Evolutionary conservation across 2,888 invertebrate species (phyloP), one percentile per base, ranked within the genome.

Genomic region (Cryptocheilus praepositus): DNA sequence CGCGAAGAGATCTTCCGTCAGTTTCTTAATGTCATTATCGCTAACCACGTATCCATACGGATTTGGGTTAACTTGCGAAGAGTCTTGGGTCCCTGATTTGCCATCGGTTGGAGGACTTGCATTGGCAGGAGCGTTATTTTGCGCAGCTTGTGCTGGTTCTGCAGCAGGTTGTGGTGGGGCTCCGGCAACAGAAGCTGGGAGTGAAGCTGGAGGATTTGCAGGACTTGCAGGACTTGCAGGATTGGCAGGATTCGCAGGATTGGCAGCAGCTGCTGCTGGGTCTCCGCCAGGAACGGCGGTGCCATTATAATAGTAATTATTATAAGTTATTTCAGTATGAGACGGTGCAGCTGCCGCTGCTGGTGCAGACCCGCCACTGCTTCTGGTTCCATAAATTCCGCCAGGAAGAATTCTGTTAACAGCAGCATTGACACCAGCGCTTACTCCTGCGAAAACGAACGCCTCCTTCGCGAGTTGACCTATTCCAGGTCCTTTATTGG

Each of bases 1-100:
- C 60, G 89, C 90, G 66, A 94, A 90, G 19, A 96, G 87, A 63
- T 92, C 92, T 89, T 96, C 95, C 5, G 94, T 93, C 58, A 95
- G 87, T 36, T 91, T 91, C 77, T 92, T 91, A 45, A 95, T 85
- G 85, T 95, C 93, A 69, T 89, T 89, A 79, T 94, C 93, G 58
- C 90, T 91, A 19, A 92, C 90, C 54, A 92, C 63, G 28, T 78
- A 82, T 15, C 84, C 86, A 3, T 79, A 68, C 1, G 85, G 86
- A 64, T 80, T 84, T 0, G 82, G 81, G 57, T 76, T 80, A 54
- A 79, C 11, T 25, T 64, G 68, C 3, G n/a, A 28, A 1, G 67
- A 21, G 0, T 68, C 67, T 22, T 70, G 72, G 51, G 78, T 18
- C 4, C 36, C 44, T 13, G 53, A 0, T 28, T 65, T 59, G 0